Conservation (phyloP, 2,797 vertebrate species). For the Podargus strigoides region DNA sequence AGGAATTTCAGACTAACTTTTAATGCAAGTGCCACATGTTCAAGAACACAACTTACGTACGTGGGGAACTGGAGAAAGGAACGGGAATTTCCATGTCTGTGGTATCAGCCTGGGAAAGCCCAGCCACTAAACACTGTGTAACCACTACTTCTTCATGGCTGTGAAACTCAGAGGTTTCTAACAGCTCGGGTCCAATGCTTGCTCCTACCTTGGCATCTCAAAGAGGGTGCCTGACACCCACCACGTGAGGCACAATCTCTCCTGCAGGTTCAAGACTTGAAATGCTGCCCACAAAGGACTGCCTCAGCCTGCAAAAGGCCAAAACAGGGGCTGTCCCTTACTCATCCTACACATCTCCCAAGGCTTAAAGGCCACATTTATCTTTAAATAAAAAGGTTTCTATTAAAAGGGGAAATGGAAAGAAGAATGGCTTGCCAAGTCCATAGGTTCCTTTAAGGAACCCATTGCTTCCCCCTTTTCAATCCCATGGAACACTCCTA, state of each 20-base stretch:
- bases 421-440: neutral
- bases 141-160: neutral
- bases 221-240: neutral
- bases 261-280: neutral
- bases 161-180: neutral
- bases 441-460: constrained; percentile 11
- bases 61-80: neutral
- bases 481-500: neutral
- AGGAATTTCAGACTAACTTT: neutral
- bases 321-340: neutral
- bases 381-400: neutral
- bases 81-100: neutral
- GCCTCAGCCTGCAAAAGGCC: neutral
- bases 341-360: neutral
- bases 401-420: neutral
- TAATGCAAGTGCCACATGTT: neutral
- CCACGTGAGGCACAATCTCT: neutral
- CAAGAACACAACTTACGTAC: neutral
- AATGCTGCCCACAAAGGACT: neutral
- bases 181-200: neutral
- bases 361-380: neutral
- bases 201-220: neutral
- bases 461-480: neutral
- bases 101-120: neutral
- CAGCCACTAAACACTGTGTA: neutral